A percentile compares a stretch with the other conserved stretches of the same genome.
Evolutionary conservation across 2,797 vertebrate genomes (phyloP).

Genomic region (Oreochromis grahami): DNA sequence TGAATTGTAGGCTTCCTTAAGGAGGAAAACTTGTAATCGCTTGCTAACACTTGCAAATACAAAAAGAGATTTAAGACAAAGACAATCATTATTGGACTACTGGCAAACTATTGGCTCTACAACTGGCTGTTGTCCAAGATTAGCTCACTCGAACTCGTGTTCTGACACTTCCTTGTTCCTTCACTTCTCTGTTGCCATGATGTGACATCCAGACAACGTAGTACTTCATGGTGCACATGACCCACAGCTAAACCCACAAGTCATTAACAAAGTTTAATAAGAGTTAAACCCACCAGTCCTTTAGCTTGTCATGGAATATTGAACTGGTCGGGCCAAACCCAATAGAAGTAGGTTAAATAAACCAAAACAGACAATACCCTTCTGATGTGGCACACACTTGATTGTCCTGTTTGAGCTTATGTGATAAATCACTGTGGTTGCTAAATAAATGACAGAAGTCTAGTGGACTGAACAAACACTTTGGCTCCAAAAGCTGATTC

Average conservation of each 20-base stretch:
- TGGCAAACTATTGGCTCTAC: background rate
- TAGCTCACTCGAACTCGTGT: background rate
- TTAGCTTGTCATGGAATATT: background rate
- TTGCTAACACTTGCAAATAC: background rate
- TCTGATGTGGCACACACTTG: background rate
- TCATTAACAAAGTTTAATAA: background rate
- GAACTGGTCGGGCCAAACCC: background rate
- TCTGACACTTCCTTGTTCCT: conserved; percentile 16
- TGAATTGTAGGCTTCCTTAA: background rate
- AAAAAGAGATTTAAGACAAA: conserved; percentile 19
- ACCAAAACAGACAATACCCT: background rate
- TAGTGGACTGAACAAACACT: background rate
- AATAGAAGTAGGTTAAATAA: background rate
- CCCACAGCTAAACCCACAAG: background rate
- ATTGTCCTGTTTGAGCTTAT: background rate
- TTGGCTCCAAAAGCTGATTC: background rate
- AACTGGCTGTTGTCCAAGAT: conserved; percentile 18
- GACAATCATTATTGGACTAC: background rate
- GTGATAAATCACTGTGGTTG: background rate
- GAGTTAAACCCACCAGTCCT: background rate
- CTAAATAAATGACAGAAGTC: background rate
- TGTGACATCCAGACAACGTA: background rate
- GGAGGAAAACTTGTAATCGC: background rate
- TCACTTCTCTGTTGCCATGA: background rate
- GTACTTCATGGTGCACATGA: background rate